Percentiles rank a stretch among this genome's conserved stretches.
phyloP scores from a whole-genome alignment of 2,888 invertebrate species.

The Agelastica alni region DNA sequence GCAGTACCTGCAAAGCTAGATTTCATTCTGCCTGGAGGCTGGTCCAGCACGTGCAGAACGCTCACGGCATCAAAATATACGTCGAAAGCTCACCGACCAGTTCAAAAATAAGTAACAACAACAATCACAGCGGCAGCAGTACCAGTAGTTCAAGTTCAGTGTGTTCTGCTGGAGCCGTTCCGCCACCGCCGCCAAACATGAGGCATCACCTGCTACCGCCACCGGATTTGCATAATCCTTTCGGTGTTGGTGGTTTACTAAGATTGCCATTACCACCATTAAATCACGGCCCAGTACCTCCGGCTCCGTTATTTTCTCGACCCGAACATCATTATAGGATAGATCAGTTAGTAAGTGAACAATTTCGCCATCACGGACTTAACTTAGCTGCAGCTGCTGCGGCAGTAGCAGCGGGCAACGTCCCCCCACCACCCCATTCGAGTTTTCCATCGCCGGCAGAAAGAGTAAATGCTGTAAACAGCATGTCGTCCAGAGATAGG shows the following conservation, averaged over 20 bases:
- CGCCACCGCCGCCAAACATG: conserved; percentile 66
- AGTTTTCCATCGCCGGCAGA: conserved; percentile 66
- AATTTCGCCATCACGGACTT: conserved; percentile 78
- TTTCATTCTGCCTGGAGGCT: conserved; percentile 94
- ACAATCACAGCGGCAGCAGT: conserved; percentile 58
- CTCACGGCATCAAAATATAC: conserved; percentile 93
- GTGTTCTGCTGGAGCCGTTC: conserved; percentile 61
- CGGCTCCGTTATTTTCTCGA: conserved; percentile 74
- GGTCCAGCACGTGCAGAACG: conserved; percentile 92
- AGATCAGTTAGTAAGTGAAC: conserved; percentile 83
- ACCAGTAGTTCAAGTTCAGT: conserved; percentile 60
- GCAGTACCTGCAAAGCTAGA: conserved; percentile 90
- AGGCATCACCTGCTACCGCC: conserved; percentile 73
- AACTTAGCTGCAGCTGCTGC: conserved; percentile 78
- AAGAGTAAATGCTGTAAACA: conserved; percentile 61
- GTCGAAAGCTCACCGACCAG: conserved; percentile 64
- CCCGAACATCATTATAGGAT: conserved; percentile 81
- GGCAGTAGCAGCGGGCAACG: conserved; percentile 67
- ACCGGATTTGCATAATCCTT: conserved; percentile 75
- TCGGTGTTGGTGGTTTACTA: conserved; percentile 72
- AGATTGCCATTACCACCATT: conserved; percentile 77
- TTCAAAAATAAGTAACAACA: conserved; percentile 59
- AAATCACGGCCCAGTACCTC: conserved; percentile 71
- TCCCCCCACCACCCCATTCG: conserved; percentile 61
- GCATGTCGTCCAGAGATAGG: conserved; percentile 59